phyloP scores from a whole-genome alignment of 2,888 invertebrate species.

The Anodontia alba region DNA sequence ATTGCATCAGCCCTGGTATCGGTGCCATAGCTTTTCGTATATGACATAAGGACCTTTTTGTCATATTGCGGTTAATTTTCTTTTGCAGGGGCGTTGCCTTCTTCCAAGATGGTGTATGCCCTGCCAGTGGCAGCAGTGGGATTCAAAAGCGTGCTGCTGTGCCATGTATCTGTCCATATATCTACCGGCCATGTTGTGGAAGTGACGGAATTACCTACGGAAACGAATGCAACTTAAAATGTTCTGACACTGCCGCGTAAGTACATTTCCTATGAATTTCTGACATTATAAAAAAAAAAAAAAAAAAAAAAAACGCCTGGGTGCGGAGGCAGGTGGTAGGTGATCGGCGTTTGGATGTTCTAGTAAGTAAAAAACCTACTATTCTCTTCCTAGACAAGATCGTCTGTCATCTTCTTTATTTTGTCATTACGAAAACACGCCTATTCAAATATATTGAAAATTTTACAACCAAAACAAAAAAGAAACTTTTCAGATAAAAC shows the following conservation, averaged over 20 bases:
- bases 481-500: not conserved
- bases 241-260: not conserved
- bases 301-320: too few species aligned
- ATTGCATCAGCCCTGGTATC: too few species aligned
- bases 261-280: not conserved
- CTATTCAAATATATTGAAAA: too few species aligned
- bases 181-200: slow-evolving; percentile 32
- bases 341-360: too few species aligned
- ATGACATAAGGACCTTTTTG: too few species aligned
- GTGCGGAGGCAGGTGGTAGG: too few species aligned
- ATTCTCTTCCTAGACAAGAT: too few species aligned
- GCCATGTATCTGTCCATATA: slow-evolving; percentile 32
- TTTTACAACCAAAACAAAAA: not conserved
- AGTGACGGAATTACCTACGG: slow-evolving; percentile 24
- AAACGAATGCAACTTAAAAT: not conserved
- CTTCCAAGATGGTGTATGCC: slow-evolving; percentile 23
- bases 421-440: too few species aligned
- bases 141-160: not conserved
- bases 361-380: too few species aligned
- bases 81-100: slow-evolving; percentile 24
- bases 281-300: not conserved
- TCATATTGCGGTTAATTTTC: not conserved
- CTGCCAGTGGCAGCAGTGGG: not conserved
- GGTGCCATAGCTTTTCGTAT: too few species aligned
- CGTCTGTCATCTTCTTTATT: too few species aligned